phyloP scores from a whole-genome alignment of 2,888 invertebrate species.

The Tanypteryx hageni region DNA sequence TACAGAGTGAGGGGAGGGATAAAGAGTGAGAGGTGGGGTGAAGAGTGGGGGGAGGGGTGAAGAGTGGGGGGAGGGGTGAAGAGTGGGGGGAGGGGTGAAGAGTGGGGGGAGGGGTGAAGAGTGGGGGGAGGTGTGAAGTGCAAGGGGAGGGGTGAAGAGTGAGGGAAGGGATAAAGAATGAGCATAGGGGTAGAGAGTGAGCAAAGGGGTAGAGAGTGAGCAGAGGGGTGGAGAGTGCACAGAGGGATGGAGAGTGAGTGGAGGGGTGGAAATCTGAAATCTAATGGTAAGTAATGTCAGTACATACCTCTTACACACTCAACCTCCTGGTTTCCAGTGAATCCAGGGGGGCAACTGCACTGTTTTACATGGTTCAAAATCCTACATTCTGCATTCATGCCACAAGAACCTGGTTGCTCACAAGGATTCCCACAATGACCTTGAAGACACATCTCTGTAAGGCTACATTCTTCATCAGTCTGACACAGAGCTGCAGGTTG shows the following conservation, averaged over 20 bases:
- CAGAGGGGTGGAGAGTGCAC: background rate
- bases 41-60: too few species aligned
- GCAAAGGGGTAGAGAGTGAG: too few species aligned
- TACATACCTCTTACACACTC: slow-evolving; percentile 90
- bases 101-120: too few species aligned
- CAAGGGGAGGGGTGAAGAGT: too few species aligned
- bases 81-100: too few species aligned
- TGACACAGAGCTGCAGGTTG: slow-evolving; percentile 83
- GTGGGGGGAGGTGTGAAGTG: too few species aligned
- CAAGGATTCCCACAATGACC: slow-evolving; percentile 91
- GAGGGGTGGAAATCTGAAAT: background rate
- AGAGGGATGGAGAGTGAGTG: background rate
- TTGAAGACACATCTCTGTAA: slow-evolving; percentile 87
- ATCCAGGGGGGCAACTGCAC: slow-evolving; percentile 90
- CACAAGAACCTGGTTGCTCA: slow-evolving; percentile 85
- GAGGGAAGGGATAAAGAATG: too few species aligned
- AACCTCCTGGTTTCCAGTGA: slow-evolving; percentile 89
- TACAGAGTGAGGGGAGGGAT: too few species aligned
- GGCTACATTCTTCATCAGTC: slow-evolving; percentile 86
- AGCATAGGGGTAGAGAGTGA: too few species aligned
- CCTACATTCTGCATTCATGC: slow-evolving; percentile 88
- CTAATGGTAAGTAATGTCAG: background rate
- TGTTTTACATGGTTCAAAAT: slow-evolving; percentile 85
- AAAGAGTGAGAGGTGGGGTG: too few species aligned
- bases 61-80: too few species aligned